Evolutionary conservation across 1,140 invertebrate genomes (phyloP).

Genomic region (Hyposmocoma kahamanoa): DNA sequence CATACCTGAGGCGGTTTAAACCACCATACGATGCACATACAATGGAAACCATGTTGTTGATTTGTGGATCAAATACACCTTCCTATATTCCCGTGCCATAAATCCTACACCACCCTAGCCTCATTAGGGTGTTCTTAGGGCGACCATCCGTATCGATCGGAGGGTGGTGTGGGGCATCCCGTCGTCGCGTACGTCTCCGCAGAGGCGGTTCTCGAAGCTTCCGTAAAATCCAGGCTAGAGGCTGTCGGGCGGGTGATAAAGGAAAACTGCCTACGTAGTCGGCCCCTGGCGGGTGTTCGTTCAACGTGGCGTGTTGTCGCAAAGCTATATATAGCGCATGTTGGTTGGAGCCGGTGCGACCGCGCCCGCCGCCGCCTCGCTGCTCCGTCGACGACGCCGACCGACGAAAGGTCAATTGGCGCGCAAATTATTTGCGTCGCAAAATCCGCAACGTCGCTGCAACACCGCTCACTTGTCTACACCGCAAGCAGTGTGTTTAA

Average conservation of each 20-base stretch:
- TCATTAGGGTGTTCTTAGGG: conserved; percentile 47
- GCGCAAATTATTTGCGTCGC: conserved; percentile 72
- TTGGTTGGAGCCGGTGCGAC: conserved; percentile 47
- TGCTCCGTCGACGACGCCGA: conserved; percentile 47
- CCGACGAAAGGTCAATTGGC: conserved; percentile 72
- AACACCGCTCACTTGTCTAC: not conserved
- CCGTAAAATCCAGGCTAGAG: conserved; percentile 59
- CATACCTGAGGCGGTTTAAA: too few species aligned
- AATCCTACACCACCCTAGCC: too few species aligned
- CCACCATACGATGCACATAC: too few species aligned
- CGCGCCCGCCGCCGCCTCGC: conserved; percentile 49
- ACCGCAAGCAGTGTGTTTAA: too few species aligned
- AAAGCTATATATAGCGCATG: conserved; percentile 66
- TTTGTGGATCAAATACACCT: too few species aligned
- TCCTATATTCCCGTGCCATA: too few species aligned
- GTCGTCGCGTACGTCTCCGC: conserved; percentile 47
- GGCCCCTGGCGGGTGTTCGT: conserved; percentile 56
- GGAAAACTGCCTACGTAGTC: conserved; percentile 65
- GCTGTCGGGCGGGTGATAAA: conserved; percentile 65
- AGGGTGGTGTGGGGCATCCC: conserved; percentile 55
- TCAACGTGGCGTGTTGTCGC: conserved; percentile 54
- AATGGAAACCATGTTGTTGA: too few species aligned
- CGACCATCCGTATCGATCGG: conserved; percentile 67
- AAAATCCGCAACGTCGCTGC: conserved; percentile 38
- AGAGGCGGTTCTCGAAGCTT: conserved; percentile 42